Evolutionary conservation across 2,888 invertebrate species (phyloP).

Genomic region (Rhogogaster chlorosoma): DNA sequence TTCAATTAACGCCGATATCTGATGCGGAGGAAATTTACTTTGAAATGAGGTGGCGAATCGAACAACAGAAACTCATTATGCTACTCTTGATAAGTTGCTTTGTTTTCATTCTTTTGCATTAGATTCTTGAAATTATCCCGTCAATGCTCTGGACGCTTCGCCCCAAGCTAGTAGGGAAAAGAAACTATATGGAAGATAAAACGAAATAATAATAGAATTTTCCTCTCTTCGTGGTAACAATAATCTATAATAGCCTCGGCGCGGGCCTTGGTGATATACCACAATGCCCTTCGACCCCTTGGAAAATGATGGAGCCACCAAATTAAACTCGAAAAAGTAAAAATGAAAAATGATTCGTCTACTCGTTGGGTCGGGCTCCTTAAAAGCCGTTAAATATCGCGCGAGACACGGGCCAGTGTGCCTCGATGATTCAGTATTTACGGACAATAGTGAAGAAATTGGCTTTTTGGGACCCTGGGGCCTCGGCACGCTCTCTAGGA

Average conservation of each 20-base stretch:
- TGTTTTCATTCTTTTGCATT: constrained; percentile 10
- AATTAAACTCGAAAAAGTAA: constrained; percentile 65
- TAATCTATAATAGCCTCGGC: constrained; percentile 9
- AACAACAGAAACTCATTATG: constrained; percentile 18
- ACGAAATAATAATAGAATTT: constrained; percentile 36
- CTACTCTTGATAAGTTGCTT: constrained; percentile 2
- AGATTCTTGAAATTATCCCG: background rate
- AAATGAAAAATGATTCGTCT: constrained; percentile 68
- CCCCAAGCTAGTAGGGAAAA: background rate
- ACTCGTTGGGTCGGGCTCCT: constrained; percentile 58
- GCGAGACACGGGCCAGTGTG: constrained; percentile 59
- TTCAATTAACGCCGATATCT: background rate
- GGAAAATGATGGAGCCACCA: constrained; percentile 64
- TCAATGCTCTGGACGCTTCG: background rate
- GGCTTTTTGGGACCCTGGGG: constrained; percentile 68
- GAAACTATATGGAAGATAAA: constrained; percentile 15
- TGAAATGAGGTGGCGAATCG: constrained; percentile 3
- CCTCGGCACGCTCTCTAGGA: constrained; percentile 65
- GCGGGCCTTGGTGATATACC: background rate
- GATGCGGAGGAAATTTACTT: background rate
- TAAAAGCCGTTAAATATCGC: constrained; percentile 73
- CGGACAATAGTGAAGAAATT: constrained; percentile 72
- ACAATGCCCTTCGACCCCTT: constrained; percentile 31
- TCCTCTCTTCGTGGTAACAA: constrained; percentile 40
- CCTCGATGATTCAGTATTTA: constrained; percentile 73